A percentile compares a stretch with the other conserved stretches of the same genome.
These are phyloP conservation scores for Molanna angustata DNA, from an alignment of 2,888 invertebrate genomes.

Conservation along the genomic window DNA sequence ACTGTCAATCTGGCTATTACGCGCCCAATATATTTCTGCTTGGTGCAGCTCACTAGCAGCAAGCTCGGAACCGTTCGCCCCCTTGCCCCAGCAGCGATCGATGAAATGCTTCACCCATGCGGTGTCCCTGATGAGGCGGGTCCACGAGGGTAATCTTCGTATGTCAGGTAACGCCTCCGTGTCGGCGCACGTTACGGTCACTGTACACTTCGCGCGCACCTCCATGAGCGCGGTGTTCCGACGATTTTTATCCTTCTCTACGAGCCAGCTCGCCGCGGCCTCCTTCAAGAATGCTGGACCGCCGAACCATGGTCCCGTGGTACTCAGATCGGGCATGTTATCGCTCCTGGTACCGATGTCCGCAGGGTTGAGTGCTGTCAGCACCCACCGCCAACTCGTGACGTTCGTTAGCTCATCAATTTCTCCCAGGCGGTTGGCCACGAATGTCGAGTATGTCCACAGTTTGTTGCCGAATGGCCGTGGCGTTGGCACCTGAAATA, in stretches of 20 bases:
- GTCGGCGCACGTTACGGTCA: background rate
- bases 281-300: conserved; percentile 21
- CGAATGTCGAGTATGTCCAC: conserved; percentile 30
- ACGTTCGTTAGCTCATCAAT: conserved; percentile 22
- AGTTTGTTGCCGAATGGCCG: conserved; percentile 31
- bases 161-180: background rate
- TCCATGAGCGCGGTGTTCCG: background rate
- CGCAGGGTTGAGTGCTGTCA: conserved; percentile 19
- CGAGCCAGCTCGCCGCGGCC: background rate
- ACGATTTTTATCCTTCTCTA: background rate
- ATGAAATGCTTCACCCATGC: background rate
- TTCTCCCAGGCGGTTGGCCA: too few relatives aligned
- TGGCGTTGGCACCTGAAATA: too few relatives aligned
- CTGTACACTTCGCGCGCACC: background rate
- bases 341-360: conserved; percentile 28
- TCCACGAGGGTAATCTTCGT: background rate
- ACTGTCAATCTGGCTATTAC: background rate
- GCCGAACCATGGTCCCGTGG: conserved; percentile 15
- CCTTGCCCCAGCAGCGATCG: background rate
- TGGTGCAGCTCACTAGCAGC: background rate
- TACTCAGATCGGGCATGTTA: background rate
- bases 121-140: background rate
- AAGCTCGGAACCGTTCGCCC: background rate
- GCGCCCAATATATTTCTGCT: background rate
- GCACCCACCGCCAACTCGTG: conserved; percentile 35